phyloP scores from a whole-genome alignment of 2,113 vertebrate genomes.

The Lophura nycthemera region DNA sequence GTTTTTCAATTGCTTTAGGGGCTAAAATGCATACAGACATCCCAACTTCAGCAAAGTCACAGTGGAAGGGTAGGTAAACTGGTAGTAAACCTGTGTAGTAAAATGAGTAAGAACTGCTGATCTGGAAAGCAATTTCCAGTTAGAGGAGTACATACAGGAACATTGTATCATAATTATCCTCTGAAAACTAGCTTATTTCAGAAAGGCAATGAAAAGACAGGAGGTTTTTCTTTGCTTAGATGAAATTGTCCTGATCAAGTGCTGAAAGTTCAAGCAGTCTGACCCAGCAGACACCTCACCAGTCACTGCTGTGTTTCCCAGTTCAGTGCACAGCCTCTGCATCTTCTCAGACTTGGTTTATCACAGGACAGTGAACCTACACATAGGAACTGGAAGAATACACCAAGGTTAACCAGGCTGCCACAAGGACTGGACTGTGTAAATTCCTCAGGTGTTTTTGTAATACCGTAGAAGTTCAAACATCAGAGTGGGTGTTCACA shows the following conservation, averaged over 20 bases:
- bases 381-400: neutral
- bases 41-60: slow-evolving; percentile 48
- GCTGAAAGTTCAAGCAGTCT: neutral
- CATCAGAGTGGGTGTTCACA: neutral
- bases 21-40: slow-evolving; percentile 57
- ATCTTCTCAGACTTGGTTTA: neutral
- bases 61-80: slow-evolving; percentile 50
- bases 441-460: neutral
- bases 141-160: neutral
- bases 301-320: neutral
- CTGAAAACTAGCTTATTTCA: neutral
- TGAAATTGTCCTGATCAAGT: neutral
- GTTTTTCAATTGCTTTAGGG: slow-evolving; percentile 59
- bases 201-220: neutral
- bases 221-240: neutral
- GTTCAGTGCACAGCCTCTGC: neutral
- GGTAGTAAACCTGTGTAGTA: neutral
- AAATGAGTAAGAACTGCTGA: neutral
- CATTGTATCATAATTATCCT: neutral
- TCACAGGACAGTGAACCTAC: accelerated
- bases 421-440: neutral
- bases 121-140: slow-evolving; percentile 21
- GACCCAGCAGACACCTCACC: neutral
- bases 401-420: neutral
- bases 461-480: neutral